These are phyloP conservation scores for Pogonomyrmex californicus DNA, from an alignment of 1,140 invertebrate species.

Conservation along the genomic window DNA sequence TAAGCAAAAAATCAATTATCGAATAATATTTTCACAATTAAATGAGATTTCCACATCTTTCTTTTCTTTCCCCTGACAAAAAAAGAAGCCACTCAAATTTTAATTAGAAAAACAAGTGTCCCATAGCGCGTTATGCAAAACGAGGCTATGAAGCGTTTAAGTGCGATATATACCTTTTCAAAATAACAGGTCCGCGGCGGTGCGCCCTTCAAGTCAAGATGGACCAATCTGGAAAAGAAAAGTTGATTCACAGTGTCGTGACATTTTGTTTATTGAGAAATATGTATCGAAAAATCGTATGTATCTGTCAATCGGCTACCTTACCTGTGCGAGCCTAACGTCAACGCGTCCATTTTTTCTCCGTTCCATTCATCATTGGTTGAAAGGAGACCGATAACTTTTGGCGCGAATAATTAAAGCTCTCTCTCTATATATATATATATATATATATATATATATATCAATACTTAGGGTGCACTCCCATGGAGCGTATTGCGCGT, in stretches of 20 bases:
- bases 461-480: too few species aligned
- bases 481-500: too few species aligned
- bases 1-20: background rate
- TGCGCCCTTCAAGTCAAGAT: constrained; percentile 93
- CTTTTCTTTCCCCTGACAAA: background rate
- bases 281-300: constrained; percentile 46
- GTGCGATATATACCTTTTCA: constrained; percentile 87
- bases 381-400: constrained; percentile 29
- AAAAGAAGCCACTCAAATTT: background rate
- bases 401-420: background rate
- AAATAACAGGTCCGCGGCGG: constrained; percentile 90
- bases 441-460: too few species aligned
- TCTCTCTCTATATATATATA: too few species aligned
- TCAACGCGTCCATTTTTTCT: constrained; percentile 87
- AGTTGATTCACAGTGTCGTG: constrained; percentile 41
- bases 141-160: background rate
- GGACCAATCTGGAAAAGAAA: constrained; percentile 88
- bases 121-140: background rate
- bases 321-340: constrained; percentile 88
- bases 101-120: background rate
- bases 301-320: constrained; percentile 71
- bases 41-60: too few species aligned
- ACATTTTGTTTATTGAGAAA: constrained; percentile 47
- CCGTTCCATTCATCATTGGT: constrained; percentile 66
- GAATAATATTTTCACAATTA: background rate